Percentiles rank a stretch among this genome's conserved stretches.
Evolutionary conservation across 2,113 vertebrate species (phyloP).

Genomic region (Microcebus lehilahytsara): DNA sequence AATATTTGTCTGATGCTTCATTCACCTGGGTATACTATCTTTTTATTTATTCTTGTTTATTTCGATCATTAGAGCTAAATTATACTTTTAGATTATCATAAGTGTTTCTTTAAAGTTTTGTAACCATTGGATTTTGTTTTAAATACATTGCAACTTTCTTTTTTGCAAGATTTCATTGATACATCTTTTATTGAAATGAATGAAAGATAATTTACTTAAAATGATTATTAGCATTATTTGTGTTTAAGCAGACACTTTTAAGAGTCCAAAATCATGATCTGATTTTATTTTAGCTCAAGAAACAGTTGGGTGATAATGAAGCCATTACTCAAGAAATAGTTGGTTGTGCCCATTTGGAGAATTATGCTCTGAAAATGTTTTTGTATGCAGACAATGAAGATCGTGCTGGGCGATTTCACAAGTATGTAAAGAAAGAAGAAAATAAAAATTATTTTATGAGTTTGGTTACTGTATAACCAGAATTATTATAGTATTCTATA

Average conservation of each 20-base stretch:
- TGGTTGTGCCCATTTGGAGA: conserved; percentile 96
- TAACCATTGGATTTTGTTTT: background rate
- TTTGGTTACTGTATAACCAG: background rate
- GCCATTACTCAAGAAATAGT: conserved; percentile 97
- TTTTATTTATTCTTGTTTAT: conserved; percentile 47
- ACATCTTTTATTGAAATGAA: background rate
- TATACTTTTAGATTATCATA: background rate
- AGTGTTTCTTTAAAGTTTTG: background rate
- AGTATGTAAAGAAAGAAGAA: conserved; percentile 86
- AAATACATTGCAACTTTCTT: background rate
- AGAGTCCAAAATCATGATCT: conserved; percentile 37
- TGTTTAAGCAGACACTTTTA: background rate
- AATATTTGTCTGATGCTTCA: background rate
- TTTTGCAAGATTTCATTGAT: background rate
- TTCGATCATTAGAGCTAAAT: conserved; percentile 35
- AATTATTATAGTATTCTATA: background rate
- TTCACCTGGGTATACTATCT: background rate
- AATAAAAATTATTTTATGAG: background rate
- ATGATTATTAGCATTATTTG: conserved; percentile 28
- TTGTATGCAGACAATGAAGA: conserved; percentile 98
- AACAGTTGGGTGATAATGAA: conserved; percentile 93
- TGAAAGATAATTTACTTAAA: conserved; percentile 44
- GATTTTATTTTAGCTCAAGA: conserved; percentile 93
- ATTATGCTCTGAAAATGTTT: conserved; percentile 99
- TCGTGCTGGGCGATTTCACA: conserved; percentile 93